Base-by-base conservation (phyloP, 2,888 invertebrate genomes). In the Archips xylosteana region DNA sequence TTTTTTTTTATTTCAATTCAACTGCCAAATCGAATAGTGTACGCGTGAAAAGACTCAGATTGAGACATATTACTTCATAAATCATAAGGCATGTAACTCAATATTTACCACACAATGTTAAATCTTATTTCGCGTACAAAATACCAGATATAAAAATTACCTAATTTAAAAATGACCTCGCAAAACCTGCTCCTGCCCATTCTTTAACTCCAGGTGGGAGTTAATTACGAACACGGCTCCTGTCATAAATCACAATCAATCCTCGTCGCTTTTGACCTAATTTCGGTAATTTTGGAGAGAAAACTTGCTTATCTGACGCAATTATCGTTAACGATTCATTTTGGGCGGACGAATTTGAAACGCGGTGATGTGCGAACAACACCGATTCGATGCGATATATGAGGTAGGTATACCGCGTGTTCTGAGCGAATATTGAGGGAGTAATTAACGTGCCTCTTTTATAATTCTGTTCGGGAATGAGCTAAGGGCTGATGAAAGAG, bases 211-310 rank as follows among this genome's bases (percentile, higher is more conserved):
- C 74, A 74, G 74, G 74, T 74, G 69, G 42, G 45, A 54, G 73
- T 68, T 75, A 75, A 75, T 75, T 75, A 74, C 74, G 51, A 66
- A 51, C 65, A 63, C 63, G 42, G 51, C 69, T 45, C 61, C 64
- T 64, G 69, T 73, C 76, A 76, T 76, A 71, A 73, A 76, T 76
- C 76, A 69, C 74, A 76, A 76, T 76, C 76, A 74, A 76, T 76
- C 76, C 69, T 32, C 74, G 74, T 76, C 76, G 62, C 45, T 60
- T 59, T 63, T 72, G 76, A 75, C 76, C 74, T 66, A 71, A 65
- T 76, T 76, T 39, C 63, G 49, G 64, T 69, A 57, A 74, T 75
- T 75, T 71, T 66, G 54, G 49, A 59, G 61, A 47, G 70, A 74
- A 73, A 73, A 61, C 68, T 73, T 75, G 39, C 47, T 69, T 60